Conservation (phyloP, 2,113 vertebrate species). For the Brachyistius frenatus region DNA sequence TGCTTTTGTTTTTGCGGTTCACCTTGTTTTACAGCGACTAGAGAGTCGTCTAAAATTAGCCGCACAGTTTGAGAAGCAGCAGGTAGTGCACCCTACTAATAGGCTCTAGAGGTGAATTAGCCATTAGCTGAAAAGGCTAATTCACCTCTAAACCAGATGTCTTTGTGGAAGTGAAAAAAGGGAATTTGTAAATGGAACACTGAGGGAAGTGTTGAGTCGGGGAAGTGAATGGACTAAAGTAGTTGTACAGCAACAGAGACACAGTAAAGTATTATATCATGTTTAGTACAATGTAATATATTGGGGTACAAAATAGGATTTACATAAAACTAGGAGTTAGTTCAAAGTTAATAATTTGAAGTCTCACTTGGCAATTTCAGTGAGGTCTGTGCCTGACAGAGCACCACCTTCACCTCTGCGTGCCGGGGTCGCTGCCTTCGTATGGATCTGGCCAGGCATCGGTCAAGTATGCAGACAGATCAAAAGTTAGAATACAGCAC, state of each 20-base stretch:
- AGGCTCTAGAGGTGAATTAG: constrained; percentile 81
- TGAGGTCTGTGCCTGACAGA: background rate
- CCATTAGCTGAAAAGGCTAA: constrained; percentile 77
- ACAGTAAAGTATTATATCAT: background rate
- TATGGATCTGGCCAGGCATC: constrained; percentile 49
- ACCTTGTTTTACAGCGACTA: constrained; percentile 73
- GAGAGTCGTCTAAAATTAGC: constrained; percentile 78
- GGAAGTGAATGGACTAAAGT: constrained; percentile 19
- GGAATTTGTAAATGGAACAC: constrained; percentile 51
- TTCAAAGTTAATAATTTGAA: background rate
- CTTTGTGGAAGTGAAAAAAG: constrained; percentile 71
- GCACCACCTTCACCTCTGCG: background rate
- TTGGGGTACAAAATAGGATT: background rate
- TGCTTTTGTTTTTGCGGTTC: constrained; percentile 64
- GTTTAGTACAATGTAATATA: background rate
- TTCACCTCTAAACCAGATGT: constrained; percentile 78
- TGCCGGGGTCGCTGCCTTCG: constrained; percentile 7
- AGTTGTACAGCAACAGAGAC: background rate
- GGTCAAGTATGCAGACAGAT: constrained; percentile 14
- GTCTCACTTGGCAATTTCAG: background rate
- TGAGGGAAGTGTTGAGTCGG: constrained; percentile 9
- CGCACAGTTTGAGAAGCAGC: constrained; percentile 76
- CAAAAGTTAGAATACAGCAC: constrained; percentile 31
- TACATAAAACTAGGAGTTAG: background rate
- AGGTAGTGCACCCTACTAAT: constrained; percentile 73